phyloP scores from a whole-genome alignment of 2,797 vertebrate species.

The Heliangelus exortis region DNA sequence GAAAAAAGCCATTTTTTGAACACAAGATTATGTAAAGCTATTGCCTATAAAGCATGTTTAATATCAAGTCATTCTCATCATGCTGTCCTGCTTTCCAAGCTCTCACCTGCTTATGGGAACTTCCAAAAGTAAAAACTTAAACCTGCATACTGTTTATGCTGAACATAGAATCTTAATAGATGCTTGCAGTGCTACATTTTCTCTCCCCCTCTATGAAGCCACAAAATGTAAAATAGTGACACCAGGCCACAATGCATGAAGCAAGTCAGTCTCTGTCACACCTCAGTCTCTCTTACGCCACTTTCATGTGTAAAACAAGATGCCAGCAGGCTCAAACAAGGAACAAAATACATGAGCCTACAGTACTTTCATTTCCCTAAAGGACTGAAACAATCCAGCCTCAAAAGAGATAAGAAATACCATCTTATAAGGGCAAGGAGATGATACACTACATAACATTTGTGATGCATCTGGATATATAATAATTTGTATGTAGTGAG shows the following conservation, averaged over 20 bases:
- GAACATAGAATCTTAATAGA: not conserved
- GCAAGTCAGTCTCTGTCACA: not conserved
- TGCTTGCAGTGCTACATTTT: not conserved
- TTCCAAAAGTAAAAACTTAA: slow-evolving; percentile 19
- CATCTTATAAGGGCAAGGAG: not conserved
- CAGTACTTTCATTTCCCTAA: rapidly evolving
- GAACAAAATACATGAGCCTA: not conserved
- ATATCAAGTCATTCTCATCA: slow-evolving; percentile 32
- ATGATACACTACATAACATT: not conserved
- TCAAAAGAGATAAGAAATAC: not conserved
- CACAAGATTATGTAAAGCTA: not conserved
- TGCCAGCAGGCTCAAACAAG: not conserved
- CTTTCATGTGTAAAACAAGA: not conserved
- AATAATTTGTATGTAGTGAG: not conserved
- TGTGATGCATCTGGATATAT: not conserved
- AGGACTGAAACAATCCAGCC: not conserved
- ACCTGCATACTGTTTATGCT: not conserved
- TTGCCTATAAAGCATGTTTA: not conserved
- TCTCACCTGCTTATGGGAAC: not conserved
- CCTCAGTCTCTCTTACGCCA: not conserved
- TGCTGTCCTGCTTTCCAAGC: slow-evolving; percentile 33
- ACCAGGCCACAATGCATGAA: not conserved
- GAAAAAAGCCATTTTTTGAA: not conserved
- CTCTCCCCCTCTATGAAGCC: not conserved
- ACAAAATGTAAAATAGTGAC: not conserved